Percentiles rank a stretch among this genome's conserved stretches.
Evolutionary conservation across 2,797 vertebrate genomes (phyloP).

Genomic region (Acrossocheilus fasciatus): DNA sequence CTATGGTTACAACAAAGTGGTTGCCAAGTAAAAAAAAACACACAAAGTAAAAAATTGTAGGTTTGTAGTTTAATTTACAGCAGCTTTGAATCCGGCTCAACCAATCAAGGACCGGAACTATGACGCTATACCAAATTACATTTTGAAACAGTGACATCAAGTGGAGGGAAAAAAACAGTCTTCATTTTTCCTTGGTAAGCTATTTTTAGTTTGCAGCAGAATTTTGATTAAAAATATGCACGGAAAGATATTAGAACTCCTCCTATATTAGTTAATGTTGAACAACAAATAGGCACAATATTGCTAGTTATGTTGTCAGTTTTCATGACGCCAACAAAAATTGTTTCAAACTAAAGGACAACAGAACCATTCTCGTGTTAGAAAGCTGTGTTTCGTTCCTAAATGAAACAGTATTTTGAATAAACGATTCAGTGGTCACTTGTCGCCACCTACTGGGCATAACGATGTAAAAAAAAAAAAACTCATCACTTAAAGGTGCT

Average conservation of each 20-base stretch:
- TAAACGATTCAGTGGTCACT: not conserved
- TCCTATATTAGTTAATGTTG: not conserved
- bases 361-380: not conserved
- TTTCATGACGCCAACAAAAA: not conserved
- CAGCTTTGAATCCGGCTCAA: too few relatives aligned
- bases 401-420: not conserved
- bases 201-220: not conserved
- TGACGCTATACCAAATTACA: not conserved
- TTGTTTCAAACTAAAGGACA: not conserved
- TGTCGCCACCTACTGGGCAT: not conserved
- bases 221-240: not conserved
- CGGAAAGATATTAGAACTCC: not conserved
- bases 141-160: slow-evolving; percentile 1
- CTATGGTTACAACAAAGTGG: too few relatives aligned
- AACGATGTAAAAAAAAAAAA: not conserved
- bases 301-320: not conserved
- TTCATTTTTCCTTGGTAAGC: not conserved
- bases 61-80: too few relatives aligned
- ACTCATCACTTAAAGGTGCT: too few relatives aligned
- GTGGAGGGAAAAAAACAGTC: not conserved
- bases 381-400: not conserved
- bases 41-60: too few relatives aligned
- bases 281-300: not conserved
- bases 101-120: not conserved
- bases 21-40: too few relatives aligned